A percentile compares a stretch with the other conserved stretches of the same genome.
Conservation (phyloP, 2,888 invertebrate genomes). For the Melanchra persicariae region DNA sequence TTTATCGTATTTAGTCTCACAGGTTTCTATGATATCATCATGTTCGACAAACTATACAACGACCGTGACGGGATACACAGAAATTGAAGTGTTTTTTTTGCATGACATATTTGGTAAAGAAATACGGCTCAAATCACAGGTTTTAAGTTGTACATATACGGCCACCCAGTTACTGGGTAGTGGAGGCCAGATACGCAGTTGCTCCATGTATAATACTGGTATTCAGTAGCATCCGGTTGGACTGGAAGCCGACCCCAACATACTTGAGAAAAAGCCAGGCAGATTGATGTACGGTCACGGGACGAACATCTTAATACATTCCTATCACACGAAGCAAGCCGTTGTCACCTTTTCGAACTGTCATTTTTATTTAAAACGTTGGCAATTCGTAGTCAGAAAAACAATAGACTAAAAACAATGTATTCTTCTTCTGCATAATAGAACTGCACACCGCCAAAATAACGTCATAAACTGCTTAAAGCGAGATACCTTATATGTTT, state of each 20-base stretch:
- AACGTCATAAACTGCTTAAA: not conserved
- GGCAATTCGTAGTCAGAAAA: not conserved
- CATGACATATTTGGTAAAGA: conserved; percentile 1
- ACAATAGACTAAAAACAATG: no score
- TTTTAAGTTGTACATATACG: not conserved
- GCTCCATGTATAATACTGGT: no score
- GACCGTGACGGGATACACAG: conserved; percentile 15
- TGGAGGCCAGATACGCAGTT: no score
- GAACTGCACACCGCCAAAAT: no score
- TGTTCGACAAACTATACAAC: conserved; percentile 20
- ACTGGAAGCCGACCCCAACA: no score
- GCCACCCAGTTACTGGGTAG: no score
- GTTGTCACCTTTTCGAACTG: not conserved
- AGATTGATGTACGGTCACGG: not conserved
- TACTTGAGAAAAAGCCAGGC: not conserved
- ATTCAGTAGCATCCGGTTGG: no score
- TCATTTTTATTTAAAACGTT: not conserved
- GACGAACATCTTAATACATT: not conserved
- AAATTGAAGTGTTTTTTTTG: conserved; percentile 16
- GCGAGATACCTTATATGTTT: not conserved
- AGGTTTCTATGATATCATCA: conserved; percentile 47
- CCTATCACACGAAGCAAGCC: not conserved
- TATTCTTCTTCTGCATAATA: no score
- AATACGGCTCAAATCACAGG: not conserved
- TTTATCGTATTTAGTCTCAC: conserved; percentile 41